Evolutionary conservation across 1,140 invertebrate genomes (phyloP).

Genomic region (Nephila pilipes): DNA sequence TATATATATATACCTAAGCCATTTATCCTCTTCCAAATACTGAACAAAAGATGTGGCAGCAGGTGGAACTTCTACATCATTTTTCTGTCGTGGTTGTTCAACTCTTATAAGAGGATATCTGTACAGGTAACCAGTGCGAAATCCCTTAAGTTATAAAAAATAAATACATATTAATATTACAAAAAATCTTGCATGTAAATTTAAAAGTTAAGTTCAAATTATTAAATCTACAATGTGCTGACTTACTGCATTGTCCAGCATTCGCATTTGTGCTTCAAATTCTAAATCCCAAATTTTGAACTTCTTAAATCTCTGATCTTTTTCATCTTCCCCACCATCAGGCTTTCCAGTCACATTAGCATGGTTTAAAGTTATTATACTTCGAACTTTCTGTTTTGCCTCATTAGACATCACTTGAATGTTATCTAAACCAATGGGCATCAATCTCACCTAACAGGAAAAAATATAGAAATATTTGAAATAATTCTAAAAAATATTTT

Average conservation of each 20-base stretch:
- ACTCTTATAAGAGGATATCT: slow-evolving; percentile 94
- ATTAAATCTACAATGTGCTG: neutral
- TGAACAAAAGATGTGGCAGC: slow-evolving; percentile 92
- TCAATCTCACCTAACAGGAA: slow-evolving; percentile 81
- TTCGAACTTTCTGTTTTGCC: slow-evolving; percentile 79
- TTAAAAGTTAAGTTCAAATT: neutral
- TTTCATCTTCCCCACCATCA: slow-evolving; percentile 54
- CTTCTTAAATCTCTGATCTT: slow-evolving; percentile 52
- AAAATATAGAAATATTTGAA: neutral
- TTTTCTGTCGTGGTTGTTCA: slow-evolving; percentile 91
- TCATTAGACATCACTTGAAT: slow-evolving; percentile 86
- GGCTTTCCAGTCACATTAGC: slow-evolving; percentile 36
- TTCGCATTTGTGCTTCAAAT: slow-evolving; percentile 98
- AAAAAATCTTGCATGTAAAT: no score
- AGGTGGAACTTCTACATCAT: slow-evolving; percentile 97
- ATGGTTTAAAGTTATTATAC: slow-evolving; percentile 79
- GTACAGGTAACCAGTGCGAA: slow-evolving; percentile 97
- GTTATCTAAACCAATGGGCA: slow-evolving; percentile 92
- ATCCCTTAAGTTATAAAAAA: slow-evolving; percentile 84
- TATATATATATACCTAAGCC: slow-evolving; percentile 77
- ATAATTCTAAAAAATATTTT: neutral
- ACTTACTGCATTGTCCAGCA: slow-evolving; percentile 90
- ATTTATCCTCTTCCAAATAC: slow-evolving; percentile 87
- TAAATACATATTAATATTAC: neutral
- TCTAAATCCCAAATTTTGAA: slow-evolving; percentile 97